phyloP scores from a whole-genome alignment of 2,113 vertebrate genomes.

The Leuciscus idus region DNA sequence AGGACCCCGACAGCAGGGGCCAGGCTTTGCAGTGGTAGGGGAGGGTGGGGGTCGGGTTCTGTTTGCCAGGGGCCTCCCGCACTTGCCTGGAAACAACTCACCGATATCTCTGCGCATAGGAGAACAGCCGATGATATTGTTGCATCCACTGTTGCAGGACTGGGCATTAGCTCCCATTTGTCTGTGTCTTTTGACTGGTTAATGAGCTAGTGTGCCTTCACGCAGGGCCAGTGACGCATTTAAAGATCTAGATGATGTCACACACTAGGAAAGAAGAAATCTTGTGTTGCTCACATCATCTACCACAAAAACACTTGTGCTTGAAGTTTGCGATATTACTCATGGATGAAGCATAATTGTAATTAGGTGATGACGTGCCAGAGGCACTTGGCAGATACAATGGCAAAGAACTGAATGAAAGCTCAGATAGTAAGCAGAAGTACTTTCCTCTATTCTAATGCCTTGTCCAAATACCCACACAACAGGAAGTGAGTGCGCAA shows the following conservation, averaged over 20 bases:
- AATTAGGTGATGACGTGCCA: too few species aligned
- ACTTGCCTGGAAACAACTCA: constrained; percentile 76
- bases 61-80: constrained; percentile 71
- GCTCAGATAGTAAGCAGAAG: neutral
- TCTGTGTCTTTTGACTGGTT: constrained; percentile 44
- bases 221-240: constrained; percentile 13
- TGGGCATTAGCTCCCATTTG: constrained; percentile 58
- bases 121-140: constrained; percentile 79
- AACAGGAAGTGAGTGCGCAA: too few species aligned
- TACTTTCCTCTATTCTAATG: neutral
- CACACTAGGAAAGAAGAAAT: neutral
- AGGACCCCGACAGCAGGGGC: constrained; percentile 72
- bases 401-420: neutral
- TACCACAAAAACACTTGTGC: too few species aligned
- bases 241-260: constrained; percentile 42
- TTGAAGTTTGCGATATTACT: too few species aligned
- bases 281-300: too few species aligned
- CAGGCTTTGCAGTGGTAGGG: constrained; percentile 54
- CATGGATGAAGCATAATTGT: too few species aligned
- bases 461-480: too few species aligned
- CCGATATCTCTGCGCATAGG: constrained; percentile 74
- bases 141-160: constrained; percentile 64
- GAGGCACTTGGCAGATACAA: neutral
- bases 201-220: constrained; percentile 46
- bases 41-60: constrained; percentile 1